These are phyloP conservation scores for Pampus argenteus DNA, from an alignment of 2,797 vertebrate genomes.

Conservation along the genomic window DNA sequence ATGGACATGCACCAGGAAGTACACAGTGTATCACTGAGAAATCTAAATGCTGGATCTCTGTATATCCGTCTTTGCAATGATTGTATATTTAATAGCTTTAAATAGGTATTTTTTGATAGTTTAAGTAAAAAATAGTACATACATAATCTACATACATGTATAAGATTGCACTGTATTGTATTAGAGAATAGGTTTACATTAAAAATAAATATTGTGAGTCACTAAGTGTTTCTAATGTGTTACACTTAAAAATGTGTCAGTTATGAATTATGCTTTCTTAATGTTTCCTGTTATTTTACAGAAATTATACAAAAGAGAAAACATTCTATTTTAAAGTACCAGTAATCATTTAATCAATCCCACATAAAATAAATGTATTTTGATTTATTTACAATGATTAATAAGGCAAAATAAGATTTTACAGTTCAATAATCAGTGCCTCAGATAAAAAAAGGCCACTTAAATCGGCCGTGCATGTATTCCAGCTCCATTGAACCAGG, in stretches of 20 bases:
- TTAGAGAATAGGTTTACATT: neutral
- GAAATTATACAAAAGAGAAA: neutral
- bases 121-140: neutral
- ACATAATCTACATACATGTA: neutral
- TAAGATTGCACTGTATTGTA: neutral
- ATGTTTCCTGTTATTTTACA: neutral
- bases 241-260: neutral
- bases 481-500: conserved; percentile 38
- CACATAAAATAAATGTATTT: conserved; percentile 29
- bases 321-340: conserved; percentile 18
- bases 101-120: neutral
- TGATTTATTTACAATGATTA: conserved; percentile 37
- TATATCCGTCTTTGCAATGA: neutral
- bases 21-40: neutral
- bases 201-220: too few species aligned
- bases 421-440: conserved; percentile 31
- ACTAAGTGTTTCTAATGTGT: neutral
- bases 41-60: neutral
- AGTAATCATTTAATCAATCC: conserved; percentile 1
- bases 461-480: conserved; percentile 15
- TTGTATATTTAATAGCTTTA: neutral
- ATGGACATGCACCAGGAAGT: neutral
- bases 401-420: conserved; percentile 17
- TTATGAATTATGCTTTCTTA: neutral
- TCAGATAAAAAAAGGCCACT: conserved; percentile 42